Percentiles rank a stretch among this genome's conserved stretches.
phyloP scores from a whole-genome alignment of 2,797 vertebrate genomes.

The Pangasius djambal region DNA sequence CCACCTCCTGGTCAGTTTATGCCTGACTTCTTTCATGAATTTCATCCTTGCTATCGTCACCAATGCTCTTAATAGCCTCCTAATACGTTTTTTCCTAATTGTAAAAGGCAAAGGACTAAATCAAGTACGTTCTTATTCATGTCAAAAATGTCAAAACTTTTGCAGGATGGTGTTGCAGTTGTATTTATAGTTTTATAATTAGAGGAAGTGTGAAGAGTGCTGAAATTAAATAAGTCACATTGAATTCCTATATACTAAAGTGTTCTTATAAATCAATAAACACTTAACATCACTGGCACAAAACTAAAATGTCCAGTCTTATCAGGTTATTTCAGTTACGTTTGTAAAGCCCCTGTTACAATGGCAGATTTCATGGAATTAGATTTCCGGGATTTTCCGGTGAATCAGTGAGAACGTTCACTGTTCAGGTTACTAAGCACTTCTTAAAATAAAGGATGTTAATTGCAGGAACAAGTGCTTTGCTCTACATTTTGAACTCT shows the following conservation, averaged over 20 bases:
- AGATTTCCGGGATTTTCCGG: background rate
- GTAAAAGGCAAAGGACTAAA: background rate
- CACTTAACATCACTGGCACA: background rate
- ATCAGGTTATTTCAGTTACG: background rate
- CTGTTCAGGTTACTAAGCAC: constrained; percentile 46
- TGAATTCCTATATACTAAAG: background rate
- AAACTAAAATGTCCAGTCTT: background rate
- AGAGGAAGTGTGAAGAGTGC: background rate
- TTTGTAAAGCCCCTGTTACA: background rate
- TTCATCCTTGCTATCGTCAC: background rate
- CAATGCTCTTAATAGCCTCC: background rate
- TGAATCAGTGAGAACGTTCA: constrained; percentile 10
- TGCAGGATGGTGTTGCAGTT: background rate
- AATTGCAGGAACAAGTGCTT: constrained; percentile 43
- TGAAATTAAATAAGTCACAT: background rate
- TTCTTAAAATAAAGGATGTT: constrained; percentile 35
- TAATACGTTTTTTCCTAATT: background rate
- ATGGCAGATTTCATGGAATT: background rate
- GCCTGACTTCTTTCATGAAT: background rate
- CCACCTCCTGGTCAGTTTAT: constrained; percentile 7
- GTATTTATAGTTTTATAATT: background rate
- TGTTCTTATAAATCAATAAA: constrained; percentile 1
- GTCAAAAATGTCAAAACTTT: background rate
- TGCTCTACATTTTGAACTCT: constrained; percentile 41
- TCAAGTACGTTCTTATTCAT: background rate